Evolutionary conservation across 92 coral and sea anemone genomes (phyloP).

Genomic region (Zoanthus sociatus): DNA sequence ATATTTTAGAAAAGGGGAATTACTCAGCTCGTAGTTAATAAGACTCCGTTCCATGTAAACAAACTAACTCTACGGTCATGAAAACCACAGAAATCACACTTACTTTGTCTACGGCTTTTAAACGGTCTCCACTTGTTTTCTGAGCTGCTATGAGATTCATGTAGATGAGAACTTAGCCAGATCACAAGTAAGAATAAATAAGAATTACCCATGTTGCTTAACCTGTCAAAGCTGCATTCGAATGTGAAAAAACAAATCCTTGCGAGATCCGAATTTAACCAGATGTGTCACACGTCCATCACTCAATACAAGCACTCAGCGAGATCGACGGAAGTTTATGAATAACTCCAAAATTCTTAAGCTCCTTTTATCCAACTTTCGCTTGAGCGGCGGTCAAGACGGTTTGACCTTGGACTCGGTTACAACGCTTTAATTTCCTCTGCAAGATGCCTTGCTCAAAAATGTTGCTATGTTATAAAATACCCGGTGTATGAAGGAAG

Average conservation of each 20-base stretch:
- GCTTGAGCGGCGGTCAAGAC: not conserved
- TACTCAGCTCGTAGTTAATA: not conserved
- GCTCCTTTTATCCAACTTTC: not conserved
- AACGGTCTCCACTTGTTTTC: conserved; percentile 41
- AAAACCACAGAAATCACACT: conserved; percentile 11
- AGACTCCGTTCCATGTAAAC: conserved; percentile 28
- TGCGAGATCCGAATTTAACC: not conserved
- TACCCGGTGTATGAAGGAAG: not conserved
- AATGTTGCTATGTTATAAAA: not conserved
- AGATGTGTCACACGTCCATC: conserved; percentile 2
- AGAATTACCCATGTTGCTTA: conserved; percentile 13
- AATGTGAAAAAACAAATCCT: not conserved
- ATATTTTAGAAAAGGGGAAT: not conserved
- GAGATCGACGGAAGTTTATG: conserved; percentile 20
- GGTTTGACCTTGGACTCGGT: not conserved
- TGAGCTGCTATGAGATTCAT: not conserved
- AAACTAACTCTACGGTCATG: not conserved
- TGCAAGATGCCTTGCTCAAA: not conserved
- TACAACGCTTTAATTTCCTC: not conserved
- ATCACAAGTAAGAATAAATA: not conserved
- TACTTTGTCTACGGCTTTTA: conserved; percentile 56
- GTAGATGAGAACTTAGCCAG: not conserved
- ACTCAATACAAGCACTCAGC: conserved; percentile 30
- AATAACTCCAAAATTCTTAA: not conserved
- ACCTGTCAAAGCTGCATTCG: not conserved